A percentile compares a stretch with the other conserved stretches of the same genome.
phyloP scores from a whole-genome alignment of 2,113 vertebrate genomes.

The Gallinago jamesoni region DNA sequence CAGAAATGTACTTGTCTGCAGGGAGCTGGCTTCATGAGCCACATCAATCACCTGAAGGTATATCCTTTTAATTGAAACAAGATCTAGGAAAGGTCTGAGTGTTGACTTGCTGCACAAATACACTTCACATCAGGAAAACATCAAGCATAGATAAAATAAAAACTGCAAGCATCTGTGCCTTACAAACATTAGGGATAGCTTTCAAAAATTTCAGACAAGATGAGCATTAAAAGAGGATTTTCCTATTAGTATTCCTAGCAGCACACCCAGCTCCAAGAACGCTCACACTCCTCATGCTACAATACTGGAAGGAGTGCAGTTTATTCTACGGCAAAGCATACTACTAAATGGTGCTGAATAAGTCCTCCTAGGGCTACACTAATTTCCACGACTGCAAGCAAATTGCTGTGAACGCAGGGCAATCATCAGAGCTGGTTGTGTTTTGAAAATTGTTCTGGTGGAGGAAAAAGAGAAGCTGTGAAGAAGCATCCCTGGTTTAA shows the following conservation, averaged over 20 bases:
- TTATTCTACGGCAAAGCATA: not conserved
- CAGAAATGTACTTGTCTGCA: not conserved
- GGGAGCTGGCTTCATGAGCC: not conserved
- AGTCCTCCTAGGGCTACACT: constrained; percentile 9
- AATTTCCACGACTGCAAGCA: not conserved
- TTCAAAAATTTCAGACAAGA: constrained; percentile 31
- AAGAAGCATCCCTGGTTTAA: not conserved
- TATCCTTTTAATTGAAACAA: constrained; percentile 25
- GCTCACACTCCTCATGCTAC: not conserved
- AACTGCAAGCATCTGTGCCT: not conserved
- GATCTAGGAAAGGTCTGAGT: not conserved
- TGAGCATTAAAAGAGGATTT: constrained; percentile 9
- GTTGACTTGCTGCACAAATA: not conserved
- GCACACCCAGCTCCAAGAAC: not conserved
- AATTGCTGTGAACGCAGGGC: constrained; percentile 12
- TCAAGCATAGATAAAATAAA: not conserved
- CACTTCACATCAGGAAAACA: not conserved
- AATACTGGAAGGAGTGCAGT: not conserved
- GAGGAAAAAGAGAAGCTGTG: constrained; percentile 12
- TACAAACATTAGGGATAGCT: not conserved
- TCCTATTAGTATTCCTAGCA: constrained; percentile 32
- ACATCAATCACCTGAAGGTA: not conserved
- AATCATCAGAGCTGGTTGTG: constrained; percentile 1
- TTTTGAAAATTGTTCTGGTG: constrained; percentile 32
- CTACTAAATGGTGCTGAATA: constrained; percentile 27